These are phyloP conservation scores for Gymnothorax reevesii DNA, from an alignment of 2,797 vertebrate genomes.

Conservation along the genomic window DNA sequence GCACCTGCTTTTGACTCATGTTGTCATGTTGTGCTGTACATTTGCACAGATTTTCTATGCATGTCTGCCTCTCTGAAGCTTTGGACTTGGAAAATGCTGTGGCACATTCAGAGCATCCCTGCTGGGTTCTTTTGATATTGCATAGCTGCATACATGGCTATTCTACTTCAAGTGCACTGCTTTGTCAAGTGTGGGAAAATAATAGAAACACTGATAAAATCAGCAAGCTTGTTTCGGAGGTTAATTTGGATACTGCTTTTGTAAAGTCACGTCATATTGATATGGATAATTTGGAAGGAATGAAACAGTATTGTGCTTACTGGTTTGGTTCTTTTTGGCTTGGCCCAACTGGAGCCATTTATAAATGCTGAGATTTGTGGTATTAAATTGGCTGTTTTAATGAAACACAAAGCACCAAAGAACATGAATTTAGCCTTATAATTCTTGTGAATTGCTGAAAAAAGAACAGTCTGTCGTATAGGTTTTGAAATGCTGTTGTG, in stretches of 20 bases:
- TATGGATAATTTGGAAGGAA: background rate
- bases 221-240: background rate
- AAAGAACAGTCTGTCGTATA: slow-evolving; percentile 42
- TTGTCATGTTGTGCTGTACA: slow-evolving; percentile 39
- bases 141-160: background rate
- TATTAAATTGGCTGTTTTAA: slow-evolving; percentile 69
- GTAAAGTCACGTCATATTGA: background rate
- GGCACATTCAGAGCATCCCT: background rate
- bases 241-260: background rate
- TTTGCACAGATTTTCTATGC: slow-evolving; percentile 34
- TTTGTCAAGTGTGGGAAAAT: background rate
- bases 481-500: slow-evolving; percentile 31
- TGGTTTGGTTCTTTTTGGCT: slow-evolving; percentile 30
- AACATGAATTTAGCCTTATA: slow-evolving; percentile 55
- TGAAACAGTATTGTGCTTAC: slow-evolving; percentile 25
- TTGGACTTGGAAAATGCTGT: background rate
- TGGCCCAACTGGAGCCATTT: slow-evolving; percentile 50
- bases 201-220: background rate
- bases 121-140: background rate
- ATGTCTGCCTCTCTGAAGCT: slow-evolving; percentile 2
- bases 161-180: background rate
- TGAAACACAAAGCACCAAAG: slow-evolving; percentile 39
- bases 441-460: slow-evolving; percentile 32
- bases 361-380: slow-evolving; percentile 71
- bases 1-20: slow-evolving; percentile 2